Conservation (phyloP, 2,797 vertebrate genomes). For the Xyrichtys novacula region DNA sequence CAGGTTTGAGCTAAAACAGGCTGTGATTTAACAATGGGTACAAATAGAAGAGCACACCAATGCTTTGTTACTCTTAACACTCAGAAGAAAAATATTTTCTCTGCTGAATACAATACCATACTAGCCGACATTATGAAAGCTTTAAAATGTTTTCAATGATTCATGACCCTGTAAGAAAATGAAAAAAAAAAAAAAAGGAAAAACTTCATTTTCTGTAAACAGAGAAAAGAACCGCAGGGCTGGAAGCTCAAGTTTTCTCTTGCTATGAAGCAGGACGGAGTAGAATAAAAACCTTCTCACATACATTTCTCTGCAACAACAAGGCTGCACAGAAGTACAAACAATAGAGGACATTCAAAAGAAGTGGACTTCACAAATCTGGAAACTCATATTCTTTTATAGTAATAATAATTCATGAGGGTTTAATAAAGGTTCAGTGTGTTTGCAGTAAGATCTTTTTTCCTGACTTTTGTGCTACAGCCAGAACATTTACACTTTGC, state of each 20-base stretch:
- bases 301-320: background rate
- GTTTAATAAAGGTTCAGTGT: too few species aligned
- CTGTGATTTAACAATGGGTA: background rate
- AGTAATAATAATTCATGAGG: too few species aligned
- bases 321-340: background rate
- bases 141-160: constrained; percentile 17
- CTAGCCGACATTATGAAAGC: background rate
- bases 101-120: background rate
- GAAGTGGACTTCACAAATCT: background rate
- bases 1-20: constrained; percentile 3
- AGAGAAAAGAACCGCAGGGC: background rate
- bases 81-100: constrained; percentile 3
- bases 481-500: too few species aligned
- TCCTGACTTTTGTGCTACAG: too few species aligned
- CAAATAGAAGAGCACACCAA: background rate
- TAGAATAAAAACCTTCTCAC: too few species aligned
- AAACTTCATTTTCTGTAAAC: background rate
- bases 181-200: constrained; percentile 22
- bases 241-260: constrained; percentile 8
- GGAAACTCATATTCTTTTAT: too few species aligned
- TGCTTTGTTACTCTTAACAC: background rate
- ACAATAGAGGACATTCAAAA: too few species aligned
- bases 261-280: constrained; percentile 11
- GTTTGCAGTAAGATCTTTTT: too few species aligned
- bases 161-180: constrained; percentile 17